phyloP scores from a whole-genome alignment of 2,888 invertebrate species.

The Sacculina carcini region DNA sequence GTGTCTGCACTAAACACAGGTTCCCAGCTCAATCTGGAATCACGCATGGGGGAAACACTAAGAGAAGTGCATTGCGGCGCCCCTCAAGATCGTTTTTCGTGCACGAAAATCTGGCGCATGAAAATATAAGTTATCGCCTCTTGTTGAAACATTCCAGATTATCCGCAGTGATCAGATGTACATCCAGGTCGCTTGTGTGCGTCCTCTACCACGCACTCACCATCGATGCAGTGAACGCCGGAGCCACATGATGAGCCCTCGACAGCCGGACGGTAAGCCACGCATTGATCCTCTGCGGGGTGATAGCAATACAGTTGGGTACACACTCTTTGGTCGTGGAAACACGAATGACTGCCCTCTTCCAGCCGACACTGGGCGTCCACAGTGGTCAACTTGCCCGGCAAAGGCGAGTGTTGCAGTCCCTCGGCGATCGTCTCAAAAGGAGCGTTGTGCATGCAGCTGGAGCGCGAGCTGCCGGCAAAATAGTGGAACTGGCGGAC shows the following conservation, averaged over 20 bases:
- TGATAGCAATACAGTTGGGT: constrained; percentile 87
- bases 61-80: no score
- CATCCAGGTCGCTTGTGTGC: no score
- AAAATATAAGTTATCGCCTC: no score
- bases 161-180: no score
- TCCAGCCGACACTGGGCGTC: constrained; percentile 82
- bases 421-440: constrained; percentile 71
- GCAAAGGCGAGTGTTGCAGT: constrained; percentile 64
- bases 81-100: no score
- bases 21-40: no score
- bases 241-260: constrained; percentile 82
- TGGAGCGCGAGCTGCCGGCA: constrained; percentile 67
- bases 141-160: no score
- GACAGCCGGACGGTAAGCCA: constrained; percentile 77
- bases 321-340: constrained; percentile 79
- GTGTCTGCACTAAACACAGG: no score
- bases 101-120: no score
- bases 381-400: constrained; percentile 59
- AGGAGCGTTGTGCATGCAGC: constrained; percentile 71
- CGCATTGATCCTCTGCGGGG: constrained; percentile 77
- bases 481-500: constrained; percentile 84
- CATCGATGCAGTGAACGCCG: constrained; percentile 32
- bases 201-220: no score
- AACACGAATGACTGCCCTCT: constrained; percentile 60
- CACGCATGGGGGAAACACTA: no score